Conservation (phyloP, 2,113 vertebrate genomes). For the Myiopsitta monachus region DNA sequence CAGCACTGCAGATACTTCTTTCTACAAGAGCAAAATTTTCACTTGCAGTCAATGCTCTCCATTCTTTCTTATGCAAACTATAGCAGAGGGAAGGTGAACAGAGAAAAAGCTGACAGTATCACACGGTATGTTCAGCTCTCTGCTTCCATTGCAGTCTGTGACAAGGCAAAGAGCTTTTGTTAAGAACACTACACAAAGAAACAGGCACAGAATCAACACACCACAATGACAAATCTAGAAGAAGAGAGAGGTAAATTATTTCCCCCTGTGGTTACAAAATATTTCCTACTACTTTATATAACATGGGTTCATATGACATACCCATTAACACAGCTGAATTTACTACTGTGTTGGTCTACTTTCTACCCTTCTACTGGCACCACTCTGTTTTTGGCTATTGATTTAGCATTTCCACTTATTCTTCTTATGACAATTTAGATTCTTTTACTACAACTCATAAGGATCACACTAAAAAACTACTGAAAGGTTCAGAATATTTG, state of each 20-base stretch:
- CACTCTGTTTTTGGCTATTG: neutral
- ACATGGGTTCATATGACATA: neutral
- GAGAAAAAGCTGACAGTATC: neutral
- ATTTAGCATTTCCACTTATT: neutral
- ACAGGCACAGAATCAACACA: neutral
- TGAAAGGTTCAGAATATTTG: neutral
- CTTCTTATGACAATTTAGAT: neutral
- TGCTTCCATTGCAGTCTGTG: neutral
- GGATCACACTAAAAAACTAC: neutral
- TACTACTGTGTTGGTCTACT: neutral
- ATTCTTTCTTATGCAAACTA: neutral
- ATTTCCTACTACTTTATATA: neutral
- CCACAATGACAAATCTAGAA: neutral
- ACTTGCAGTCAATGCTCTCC: neutral
- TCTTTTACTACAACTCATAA: neutral
- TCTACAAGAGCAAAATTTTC: neutral
- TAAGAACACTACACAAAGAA: neutral
- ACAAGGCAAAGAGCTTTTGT: neutral
- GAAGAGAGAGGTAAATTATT: neutral
- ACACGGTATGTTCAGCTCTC: neutral
- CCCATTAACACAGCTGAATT: neutral
- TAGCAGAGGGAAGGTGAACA: neutral
- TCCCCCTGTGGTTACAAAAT: neutral
- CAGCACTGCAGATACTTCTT: neutral
- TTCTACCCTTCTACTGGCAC: neutral